These are phyloP conservation scores for Oligia latruncula DNA, from an alignment of 2,888 invertebrate genomes.

Conservation along the genomic window DNA sequence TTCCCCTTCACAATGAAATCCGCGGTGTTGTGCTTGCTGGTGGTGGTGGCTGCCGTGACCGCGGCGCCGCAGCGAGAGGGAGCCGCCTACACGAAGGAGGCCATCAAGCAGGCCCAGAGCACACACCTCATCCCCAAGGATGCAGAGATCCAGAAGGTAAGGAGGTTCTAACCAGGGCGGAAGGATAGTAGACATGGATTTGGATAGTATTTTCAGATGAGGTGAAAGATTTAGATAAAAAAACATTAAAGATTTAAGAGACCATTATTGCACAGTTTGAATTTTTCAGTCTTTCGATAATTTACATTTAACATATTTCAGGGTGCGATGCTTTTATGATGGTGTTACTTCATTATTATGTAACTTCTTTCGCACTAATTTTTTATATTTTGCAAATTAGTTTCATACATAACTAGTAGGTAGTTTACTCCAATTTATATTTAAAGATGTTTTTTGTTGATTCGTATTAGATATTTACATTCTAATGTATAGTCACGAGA, in stretches of 20 bases:
- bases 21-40: slow-evolving; percentile 82
- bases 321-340: not conserved
- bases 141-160: slow-evolving; percentile 95
- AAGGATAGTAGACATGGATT: not conserved
- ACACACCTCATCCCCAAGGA: slow-evolving; percentile 96
- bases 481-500: not conserved
- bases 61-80: slow-evolving; percentile 94
- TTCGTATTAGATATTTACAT: not conserved
- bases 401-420: not conserved
- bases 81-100: slow-evolving; percentile 95
- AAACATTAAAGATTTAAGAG: too few species aligned
- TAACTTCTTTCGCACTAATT: not conserved
- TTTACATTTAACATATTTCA: not conserved
- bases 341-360: not conserved
- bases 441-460: not conserved
- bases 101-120: slow-evolving; percentile 96
- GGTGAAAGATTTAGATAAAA: not conserved
- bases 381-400: not conserved
- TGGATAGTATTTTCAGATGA: not conserved
- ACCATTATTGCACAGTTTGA: not conserved
- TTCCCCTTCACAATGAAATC: slow-evolving; percentile 77
- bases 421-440: not conserved
- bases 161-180: slow-evolving; percentile 8
- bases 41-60: slow-evolving; percentile 85
- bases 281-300: not conserved